A percentile compares a stretch with the other conserved stretches of the same genome.
Evolutionary conservation across 1,140 invertebrate genomes (phyloP).

Genomic region (Drosophila simulans): DNA sequence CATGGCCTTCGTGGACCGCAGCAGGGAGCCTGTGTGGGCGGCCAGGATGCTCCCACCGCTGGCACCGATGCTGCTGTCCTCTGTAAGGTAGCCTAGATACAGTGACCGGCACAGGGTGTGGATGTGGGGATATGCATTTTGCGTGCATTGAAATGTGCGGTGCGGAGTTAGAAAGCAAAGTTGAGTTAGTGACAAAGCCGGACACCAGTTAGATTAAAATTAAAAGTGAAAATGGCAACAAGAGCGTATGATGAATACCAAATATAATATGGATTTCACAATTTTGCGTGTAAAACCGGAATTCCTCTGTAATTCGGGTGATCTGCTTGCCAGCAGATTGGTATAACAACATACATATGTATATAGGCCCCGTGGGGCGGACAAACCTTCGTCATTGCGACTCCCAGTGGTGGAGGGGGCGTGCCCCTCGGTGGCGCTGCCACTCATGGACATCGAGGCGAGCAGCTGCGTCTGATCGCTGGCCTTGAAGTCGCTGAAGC

Average conservation of each 20-base stretch:
- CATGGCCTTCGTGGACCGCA: constrained; percentile 56
- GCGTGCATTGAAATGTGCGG: constrained; percentile 27
- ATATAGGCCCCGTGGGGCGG: neutral
- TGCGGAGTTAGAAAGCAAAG: constrained; percentile 41
- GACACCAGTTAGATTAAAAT: constrained; percentile 45
- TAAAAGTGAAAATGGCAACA: neutral
- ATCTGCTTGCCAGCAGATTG: neutral
- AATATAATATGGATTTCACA: too few species aligned
- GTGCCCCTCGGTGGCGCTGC: constrained; percentile 33
- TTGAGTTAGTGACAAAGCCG: constrained; percentile 40
- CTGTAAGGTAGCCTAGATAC: constrained; percentile 84
- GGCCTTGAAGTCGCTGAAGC: constrained; percentile 59
- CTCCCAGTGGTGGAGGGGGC: constrained; percentile 17
- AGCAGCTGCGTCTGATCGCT: constrained; percentile 65
- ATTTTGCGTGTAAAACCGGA: too few species aligned
- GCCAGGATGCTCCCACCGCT: constrained; percentile 37
- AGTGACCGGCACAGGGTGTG: constrained; percentile 49
- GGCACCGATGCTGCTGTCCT: constrained; percentile 72
- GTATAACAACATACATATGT: neutral
- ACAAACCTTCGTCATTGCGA: constrained; percentile 78
- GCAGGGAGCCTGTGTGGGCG: constrained; percentile 47
- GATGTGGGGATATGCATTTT: constrained; percentile 8
- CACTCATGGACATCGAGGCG: constrained; percentile 54
- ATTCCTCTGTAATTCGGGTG: too few species aligned
- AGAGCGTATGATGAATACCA: neutral